These are phyloP conservation scores for Pherbina coryleti DNA, from an alignment of 2,888 invertebrate genomes.

Conservation along the genomic window DNA sequence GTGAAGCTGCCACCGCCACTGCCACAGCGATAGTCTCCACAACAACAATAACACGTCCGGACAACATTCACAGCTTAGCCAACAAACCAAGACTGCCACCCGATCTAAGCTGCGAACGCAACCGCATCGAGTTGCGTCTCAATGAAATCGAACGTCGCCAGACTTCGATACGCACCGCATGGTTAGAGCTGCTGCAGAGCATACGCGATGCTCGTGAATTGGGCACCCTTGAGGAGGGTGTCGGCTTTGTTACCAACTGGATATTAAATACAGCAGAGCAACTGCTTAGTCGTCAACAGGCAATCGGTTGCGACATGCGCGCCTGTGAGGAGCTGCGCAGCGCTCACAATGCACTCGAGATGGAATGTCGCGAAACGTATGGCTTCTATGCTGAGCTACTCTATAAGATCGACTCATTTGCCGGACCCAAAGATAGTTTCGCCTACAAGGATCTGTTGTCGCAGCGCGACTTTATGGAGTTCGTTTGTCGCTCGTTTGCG, in stretches of 20 bases:
- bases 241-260: conserved; percentile 82
- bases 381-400: conserved; percentile 83
- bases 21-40: conserved; percentile 5
- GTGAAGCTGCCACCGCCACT: background rate
- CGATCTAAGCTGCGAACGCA: conserved; percentile 75
- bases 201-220: conserved; percentile 75
- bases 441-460: conserved; percentile 77
- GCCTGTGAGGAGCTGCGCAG: conserved; percentile 80
- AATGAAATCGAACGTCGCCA: conserved; percentile 74
- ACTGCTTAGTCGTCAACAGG: conserved; percentile 77
- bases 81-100: conserved; percentile 70
- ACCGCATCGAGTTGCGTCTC: conserved; percentile 73
- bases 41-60: conserved; percentile 39
- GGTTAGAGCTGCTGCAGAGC: conserved; percentile 74
- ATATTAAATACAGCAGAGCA: conserved; percentile 82
- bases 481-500: conserved; percentile 83
- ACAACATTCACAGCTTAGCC: conserved; percentile 17
- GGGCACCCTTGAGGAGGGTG: conserved; percentile 74
- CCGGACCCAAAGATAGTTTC: conserved; percentile 63
- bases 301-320: conserved; percentile 79
- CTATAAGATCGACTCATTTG: conserved; percentile 77
- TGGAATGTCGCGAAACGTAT: conserved; percentile 84
- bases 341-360: conserved; percentile 81
- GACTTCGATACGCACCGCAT: conserved; percentile 74
- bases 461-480: conserved; percentile 86